Evolutionary conservation across 2,888 invertebrate species (phyloP).

Genomic region (Watsonalla cultraria): DNA sequence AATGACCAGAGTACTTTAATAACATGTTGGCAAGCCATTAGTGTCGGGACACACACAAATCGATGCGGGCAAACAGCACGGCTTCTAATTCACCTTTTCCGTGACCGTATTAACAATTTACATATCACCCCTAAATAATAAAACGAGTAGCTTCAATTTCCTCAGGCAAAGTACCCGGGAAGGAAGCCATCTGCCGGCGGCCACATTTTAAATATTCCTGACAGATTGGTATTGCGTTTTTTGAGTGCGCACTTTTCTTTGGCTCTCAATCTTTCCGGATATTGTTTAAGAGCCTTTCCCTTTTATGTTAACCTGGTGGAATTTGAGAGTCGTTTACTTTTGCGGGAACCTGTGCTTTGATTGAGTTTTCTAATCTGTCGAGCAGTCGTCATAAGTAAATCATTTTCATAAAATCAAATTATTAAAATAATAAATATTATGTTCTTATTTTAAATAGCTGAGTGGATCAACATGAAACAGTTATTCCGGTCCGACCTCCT

Average conservation of each 20-base stretch:
- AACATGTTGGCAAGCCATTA: conserved; percentile 34
- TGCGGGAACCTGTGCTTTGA: neutral
- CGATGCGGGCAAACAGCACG: conserved; percentile 45
- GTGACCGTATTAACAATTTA: conserved; percentile 61
- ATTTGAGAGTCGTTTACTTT: neutral
- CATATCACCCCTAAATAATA: conserved; percentile 64
- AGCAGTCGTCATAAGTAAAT: too few species aligned
- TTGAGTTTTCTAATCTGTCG: too few species aligned
- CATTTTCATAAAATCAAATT: too few species aligned
- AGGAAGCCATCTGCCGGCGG: conserved; percentile 36
- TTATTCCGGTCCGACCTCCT: too few species aligned
- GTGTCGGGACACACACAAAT: conserved; percentile 42
- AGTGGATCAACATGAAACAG: too few species aligned
- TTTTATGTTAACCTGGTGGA: neutral
- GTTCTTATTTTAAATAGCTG: too few species aligned
- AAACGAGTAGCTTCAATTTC: conserved; percentile 55
- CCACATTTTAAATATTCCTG: conserved; percentile 48
- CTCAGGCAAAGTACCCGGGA: conserved; percentile 30
- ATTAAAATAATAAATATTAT: too few species aligned
- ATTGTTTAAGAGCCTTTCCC: neutral
- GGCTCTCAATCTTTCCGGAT: conserved; percentile 1
- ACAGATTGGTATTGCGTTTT: conserved; percentile 34
- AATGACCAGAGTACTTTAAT: conserved; percentile 10
- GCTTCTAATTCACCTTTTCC: conserved; percentile 65
- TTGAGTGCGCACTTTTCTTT: conserved; percentile 18